Evolutionary conservation across 2,888 invertebrate species (phyloP).

Genomic region (Lampropteryx suffumata): DNA sequence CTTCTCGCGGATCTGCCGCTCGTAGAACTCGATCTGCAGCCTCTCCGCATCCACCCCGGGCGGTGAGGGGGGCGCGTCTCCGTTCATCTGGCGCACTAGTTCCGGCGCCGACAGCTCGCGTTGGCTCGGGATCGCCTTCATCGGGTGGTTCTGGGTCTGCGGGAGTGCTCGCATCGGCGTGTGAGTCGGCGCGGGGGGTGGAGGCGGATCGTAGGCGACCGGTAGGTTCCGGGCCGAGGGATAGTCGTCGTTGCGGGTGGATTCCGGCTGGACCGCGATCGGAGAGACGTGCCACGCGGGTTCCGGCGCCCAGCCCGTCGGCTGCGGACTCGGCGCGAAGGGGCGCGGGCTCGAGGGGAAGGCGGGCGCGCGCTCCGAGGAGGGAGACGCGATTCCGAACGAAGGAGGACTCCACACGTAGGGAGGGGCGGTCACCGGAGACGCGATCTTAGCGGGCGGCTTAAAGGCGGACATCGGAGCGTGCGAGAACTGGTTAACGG

Average conservation of each 20-base stretch:
- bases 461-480: constrained; percentile 90
- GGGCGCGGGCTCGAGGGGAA: constrained; percentile 45
- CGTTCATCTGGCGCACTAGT: constrained; percentile 58
- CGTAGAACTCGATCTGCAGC: constrained; percentile 78
- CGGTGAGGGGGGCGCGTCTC: constrained; percentile 33
- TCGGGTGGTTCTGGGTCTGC: constrained; percentile 52
- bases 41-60: constrained; percentile 67
- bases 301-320: constrained; percentile 74
- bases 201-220: constrained; percentile 46
- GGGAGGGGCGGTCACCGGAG: constrained; percentile 59
- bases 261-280: constrained; percentile 51
- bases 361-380: constrained; percentile 45
- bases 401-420: constrained; percentile 76
- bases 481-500: constrained; percentile 89
- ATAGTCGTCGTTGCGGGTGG: constrained; percentile 63
- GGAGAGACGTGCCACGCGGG: constrained; percentile 74
- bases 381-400: constrained; percentile 54
- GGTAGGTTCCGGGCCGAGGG: constrained; percentile 42
- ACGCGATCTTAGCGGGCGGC: constrained; percentile 77
- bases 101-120: constrained; percentile 72
- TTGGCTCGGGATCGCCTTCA: constrained; percentile 65
- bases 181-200: constrained; percentile 51
- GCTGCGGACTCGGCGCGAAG: constrained; percentile 43
- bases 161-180: constrained; percentile 43
- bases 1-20: constrained; percentile 73